phyloP scores from a whole-genome alignment of 2,888 invertebrate genomes.

The Synanthedon formicaeformis region DNA sequence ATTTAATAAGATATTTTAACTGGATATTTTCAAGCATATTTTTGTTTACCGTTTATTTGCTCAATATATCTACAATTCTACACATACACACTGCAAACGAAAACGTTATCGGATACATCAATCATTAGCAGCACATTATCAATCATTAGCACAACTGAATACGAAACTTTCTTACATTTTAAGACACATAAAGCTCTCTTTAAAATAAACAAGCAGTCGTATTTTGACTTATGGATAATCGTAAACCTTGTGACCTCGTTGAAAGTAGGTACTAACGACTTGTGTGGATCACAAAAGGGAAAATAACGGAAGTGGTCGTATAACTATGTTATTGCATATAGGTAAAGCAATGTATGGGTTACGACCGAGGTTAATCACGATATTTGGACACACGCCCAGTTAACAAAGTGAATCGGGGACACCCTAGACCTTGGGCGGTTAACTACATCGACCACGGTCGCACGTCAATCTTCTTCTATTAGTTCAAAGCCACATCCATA shows the following conservation, averaged over 20 bases:
- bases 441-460: slow-evolving; percentile 36
- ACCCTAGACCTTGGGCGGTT: slow-evolving; percentile 36
- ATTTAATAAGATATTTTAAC: no score
- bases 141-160: background rate
- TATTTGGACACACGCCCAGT: background rate
- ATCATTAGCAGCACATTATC: background rate
- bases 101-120: background rate
- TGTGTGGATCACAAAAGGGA: slow-evolving; percentile 22
- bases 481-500: slow-evolving; percentile 63
- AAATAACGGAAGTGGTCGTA: slow-evolving; percentile 16
- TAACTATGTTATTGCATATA: background rate
- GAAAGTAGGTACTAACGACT: slow-evolving; percentile 29
- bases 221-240: slow-evolving; percentile 46
- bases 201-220: slow-evolving; percentile 41
- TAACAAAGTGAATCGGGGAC: slow-evolving; percentile 12
- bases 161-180: slow-evolving; percentile 21
- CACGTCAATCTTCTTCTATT: slow-evolving; percentile 60
- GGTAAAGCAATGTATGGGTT: background rate
- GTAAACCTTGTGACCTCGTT: slow-evolving; percentile 54
- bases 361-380: background rate
- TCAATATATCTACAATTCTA: no score
- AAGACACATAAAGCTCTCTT: slow-evolving; percentile 31
- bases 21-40: no score
- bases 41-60: no score
- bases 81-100: background rate